A percentile compares a stretch with the other conserved stretches of the same genome.
phyloP scores from a whole-genome alignment of 1,140 invertebrate genomes.

The Danaus melanippus region DNA sequence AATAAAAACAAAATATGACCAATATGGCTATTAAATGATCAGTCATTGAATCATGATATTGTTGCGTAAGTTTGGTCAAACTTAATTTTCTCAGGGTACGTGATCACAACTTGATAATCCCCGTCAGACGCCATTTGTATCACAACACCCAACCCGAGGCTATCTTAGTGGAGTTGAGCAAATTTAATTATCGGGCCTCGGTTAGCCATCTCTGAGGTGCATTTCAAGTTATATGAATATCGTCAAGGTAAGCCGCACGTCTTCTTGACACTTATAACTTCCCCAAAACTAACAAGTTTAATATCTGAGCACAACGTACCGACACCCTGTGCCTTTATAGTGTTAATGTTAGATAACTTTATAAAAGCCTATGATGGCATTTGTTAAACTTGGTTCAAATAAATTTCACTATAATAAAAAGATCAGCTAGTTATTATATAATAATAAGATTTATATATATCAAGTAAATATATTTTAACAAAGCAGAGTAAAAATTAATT shows the following conservation, averaged over 20 bases:
- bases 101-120: slow-evolving; percentile 12
- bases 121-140: slow-evolving; percentile 11
- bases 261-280: slow-evolving; percentile 40
- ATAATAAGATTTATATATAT: too few relatives aligned
- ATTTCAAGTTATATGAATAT: slow-evolving; percentile 10
- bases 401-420: too few relatives aligned
- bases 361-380: too few relatives aligned
- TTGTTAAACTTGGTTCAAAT: too few relatives aligned
- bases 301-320: slow-evolving; percentile 29
- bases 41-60: too few relatives aligned
- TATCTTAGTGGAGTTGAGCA: slow-evolving; percentile 9
- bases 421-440: too few relatives aligned
- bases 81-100: slow-evolving; percentile 1
- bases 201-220: slow-evolving; percentile 5
- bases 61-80: neutral
- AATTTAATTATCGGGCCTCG: slow-evolving; percentile 23
- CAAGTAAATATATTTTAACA: too few relatives aligned
- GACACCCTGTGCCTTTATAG: slow-evolving; percentile 2
- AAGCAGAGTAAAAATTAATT: too few relatives aligned
- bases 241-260: slow-evolving; percentile 29
- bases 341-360: too few relatives aligned
- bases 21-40: too few relatives aligned
- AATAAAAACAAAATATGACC: too few relatives aligned
- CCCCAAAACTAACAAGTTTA: slow-evolving; percentile 22
- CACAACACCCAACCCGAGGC: slow-evolving; percentile 1